Percentiles rank a stretch among this genome's conserved stretches.
Conservation (phyloP, 2,888 invertebrate genomes). For the Ariolimax columbianus region DNA sequence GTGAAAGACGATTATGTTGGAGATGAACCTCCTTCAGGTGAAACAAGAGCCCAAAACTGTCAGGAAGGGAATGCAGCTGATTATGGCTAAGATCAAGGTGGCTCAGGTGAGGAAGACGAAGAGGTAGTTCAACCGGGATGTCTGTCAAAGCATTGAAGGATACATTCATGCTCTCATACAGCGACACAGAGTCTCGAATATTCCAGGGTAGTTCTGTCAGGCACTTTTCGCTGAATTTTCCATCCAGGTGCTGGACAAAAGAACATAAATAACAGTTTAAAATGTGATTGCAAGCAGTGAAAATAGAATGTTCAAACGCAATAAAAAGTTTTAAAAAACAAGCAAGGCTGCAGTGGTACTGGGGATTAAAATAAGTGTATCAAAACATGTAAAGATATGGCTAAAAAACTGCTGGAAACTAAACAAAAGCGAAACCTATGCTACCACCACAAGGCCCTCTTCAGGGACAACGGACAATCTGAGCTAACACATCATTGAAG, state of each 20-base stretch:
- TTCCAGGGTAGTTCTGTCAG: constrained; percentile 74
- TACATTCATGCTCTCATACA: constrained; percentile 76
- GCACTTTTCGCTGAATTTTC: constrained; percentile 71
- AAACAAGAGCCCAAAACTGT: constrained; percentile 76
- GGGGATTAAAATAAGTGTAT: no score
- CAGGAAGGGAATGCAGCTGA: constrained; percentile 72
- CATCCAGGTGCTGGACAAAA: constrained; percentile 73
- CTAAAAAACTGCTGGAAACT: no score
- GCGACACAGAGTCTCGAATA: constrained; percentile 75
- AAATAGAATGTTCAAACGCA: no score
- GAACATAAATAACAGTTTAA: neutral
- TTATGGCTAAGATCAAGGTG: constrained; percentile 77
- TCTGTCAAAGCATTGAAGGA: constrained; percentile 77
- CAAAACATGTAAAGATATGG: no score
- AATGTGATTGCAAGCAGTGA: neutral
- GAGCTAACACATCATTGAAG: no score
- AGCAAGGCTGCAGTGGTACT: no score
- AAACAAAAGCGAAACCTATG: no score
- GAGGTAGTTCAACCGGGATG: constrained; percentile 75
- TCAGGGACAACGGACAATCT: no score
- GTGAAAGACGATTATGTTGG: constrained; percentile 71
- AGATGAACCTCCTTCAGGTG: constrained; percentile 74
- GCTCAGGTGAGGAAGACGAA: constrained; percentile 76
- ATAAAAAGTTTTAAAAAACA: no score
- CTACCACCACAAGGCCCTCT: no score